Base-by-base conservation (phyloP, 2,797 vertebrate genomes). In the Eulemur mongoz region DNA sequence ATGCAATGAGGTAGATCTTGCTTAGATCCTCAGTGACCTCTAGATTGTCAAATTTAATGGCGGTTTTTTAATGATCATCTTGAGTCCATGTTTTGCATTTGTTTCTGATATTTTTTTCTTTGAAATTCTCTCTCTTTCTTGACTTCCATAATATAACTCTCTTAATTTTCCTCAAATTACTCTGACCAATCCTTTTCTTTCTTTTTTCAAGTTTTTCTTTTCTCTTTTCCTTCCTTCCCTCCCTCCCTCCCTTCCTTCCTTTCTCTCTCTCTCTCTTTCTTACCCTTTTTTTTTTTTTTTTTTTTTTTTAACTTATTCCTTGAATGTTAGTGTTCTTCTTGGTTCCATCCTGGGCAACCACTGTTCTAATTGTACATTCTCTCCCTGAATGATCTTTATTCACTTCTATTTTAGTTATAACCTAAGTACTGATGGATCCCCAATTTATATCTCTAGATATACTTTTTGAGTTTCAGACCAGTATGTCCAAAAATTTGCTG, bases 51-150 rank as follows among this genome's bases (percentile, higher is more conserved):
- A 38, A 85, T 80, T 32, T 40, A 73, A 15, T 83, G 61, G 43
- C 25, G 5, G 2, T 86, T 83, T 84, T n/a, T 59, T 80, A 69
- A 17, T 83, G 32, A 78, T 81, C 48, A 54, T 72, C 52, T 90
- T 45, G 38, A 59, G 7, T 25, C 1, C 63, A 0, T 54, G n/a
- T 50, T 82, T 93, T 92, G 40, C 50, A n/a, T 97, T 96, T 84
- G 7, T 70, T 52, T 18, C 48, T 78, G 35, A 40, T 76, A 45
- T 61, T 86, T 79, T 80, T 83, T 70, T 92, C 45, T 97, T 93
- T 70, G 35, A 84, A 96, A 80, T 87, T 95, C 25, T 78, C 92
- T 95, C 25, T 78, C 92, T 59, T 87, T 76, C 94, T 67, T 87
- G 32, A 32, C 11, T 65, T 90, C 48, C 4, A 17, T 84, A 17